Percentiles rank a stretch among this genome's conserved stretches.
Conservation (phyloP, 2,888 invertebrate genomes). For the Spodoptera picta region DNA sequence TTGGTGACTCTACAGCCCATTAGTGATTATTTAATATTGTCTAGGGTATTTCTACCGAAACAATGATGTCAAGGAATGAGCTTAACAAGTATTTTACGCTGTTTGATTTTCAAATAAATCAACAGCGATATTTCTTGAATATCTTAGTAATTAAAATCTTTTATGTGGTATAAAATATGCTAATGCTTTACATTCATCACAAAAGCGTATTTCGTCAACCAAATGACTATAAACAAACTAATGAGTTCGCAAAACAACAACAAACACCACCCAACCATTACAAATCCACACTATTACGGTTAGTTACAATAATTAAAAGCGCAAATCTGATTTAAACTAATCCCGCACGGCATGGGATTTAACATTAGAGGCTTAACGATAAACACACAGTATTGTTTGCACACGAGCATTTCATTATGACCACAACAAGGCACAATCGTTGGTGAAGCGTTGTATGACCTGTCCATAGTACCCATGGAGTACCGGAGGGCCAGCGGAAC, state of each 20-base stretch:
- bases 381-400: conserved; percentile 40
- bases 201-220: conserved; percentile 17
- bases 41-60: too few species aligned
- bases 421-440: conserved; percentile 45
- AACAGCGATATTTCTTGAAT: too few species aligned
- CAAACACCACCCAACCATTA: conserved; percentile 32
- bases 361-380: conserved; percentile 40
- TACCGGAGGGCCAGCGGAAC: conserved; percentile 73
- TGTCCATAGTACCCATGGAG: conserved; percentile 54
- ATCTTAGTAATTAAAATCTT: not conserved
- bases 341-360: conserved; percentile 30
- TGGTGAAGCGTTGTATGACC: conserved; percentile 41
- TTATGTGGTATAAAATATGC: not conserved
- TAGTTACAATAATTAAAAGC: conserved; percentile 51
- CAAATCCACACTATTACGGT: conserved; percentile 39
- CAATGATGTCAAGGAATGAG: too few species aligned
- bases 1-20: too few species aligned
- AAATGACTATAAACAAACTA: conserved; percentile 21
- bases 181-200: not conserved
- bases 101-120: too few species aligned
- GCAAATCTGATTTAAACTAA: conserved; percentile 54
- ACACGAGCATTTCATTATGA: conserved; percentile 40
- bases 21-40: too few species aligned
- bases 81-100: too few species aligned
- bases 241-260: conserved; percentile 31